A percentile compares a stretch with the other conserved stretches of the same genome.
Evolutionary conservation across 1,140 invertebrate genomes (phyloP).

Genomic region (Eumeta japonica): DNA sequence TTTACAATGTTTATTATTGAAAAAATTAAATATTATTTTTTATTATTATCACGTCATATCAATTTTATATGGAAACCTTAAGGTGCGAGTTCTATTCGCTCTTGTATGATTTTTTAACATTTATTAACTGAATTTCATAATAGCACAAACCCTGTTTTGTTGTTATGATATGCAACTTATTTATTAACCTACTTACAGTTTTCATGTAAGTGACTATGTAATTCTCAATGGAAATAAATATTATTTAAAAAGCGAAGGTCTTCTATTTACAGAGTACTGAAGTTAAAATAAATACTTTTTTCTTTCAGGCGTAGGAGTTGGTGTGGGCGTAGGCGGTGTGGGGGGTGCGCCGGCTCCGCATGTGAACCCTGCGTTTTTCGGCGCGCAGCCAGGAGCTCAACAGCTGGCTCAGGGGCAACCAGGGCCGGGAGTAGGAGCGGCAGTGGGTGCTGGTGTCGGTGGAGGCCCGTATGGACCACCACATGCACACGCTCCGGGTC

Average conservation of each 20-base stretch:
- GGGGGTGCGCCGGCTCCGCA: conserved; percentile 82
- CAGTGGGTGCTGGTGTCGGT: no score
- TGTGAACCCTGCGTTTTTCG: conserved; percentile 95
- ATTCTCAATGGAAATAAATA: background rate
- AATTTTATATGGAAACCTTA: no score
- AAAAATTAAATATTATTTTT: no score
- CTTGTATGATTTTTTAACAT: no score
- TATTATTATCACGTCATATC: no score
- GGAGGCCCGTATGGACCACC: conserved; percentile 44
- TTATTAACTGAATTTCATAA: no score
- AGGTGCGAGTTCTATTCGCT: no score
- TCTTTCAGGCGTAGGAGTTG: background rate
- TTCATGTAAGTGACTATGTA: background rate
- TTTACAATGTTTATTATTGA: no score
- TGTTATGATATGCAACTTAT: no score
- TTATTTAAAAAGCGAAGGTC: background rate
- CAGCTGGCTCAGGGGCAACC: no score
- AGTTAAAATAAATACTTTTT: background rate
- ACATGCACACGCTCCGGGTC: conserved; percentile 29
- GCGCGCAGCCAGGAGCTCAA: conserved; percentile 63
- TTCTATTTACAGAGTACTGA: background rate
- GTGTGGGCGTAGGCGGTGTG: conserved; percentile 21
- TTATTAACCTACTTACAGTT: background rate
- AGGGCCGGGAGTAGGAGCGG: no score
- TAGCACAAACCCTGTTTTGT: no score